A percentile compares a stretch with the other conserved stretches of the same genome.
phyloP scores from a whole-genome alignment of 2,888 invertebrate species.

The Tanypteryx hageni region DNA sequence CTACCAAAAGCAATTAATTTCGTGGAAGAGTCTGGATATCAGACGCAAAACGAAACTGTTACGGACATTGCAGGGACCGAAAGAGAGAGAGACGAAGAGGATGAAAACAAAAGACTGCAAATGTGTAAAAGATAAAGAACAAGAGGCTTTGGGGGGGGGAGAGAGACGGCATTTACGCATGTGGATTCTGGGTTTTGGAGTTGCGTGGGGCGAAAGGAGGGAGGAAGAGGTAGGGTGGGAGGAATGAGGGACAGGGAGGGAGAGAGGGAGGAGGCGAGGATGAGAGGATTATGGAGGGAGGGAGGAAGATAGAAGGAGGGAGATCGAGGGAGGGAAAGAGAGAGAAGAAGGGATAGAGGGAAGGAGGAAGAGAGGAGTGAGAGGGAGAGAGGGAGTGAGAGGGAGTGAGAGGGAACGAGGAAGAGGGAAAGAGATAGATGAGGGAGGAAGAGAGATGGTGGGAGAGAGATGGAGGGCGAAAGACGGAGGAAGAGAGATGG shows the following conservation, averaged over 20 bases:
- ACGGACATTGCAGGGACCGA: background rate
- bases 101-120: background rate
- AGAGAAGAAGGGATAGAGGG: background rate
- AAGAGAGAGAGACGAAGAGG: background rate
- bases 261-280: background rate
- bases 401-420: background rate
- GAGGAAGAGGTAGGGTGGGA: background rate
- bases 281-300: background rate
- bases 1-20: slow-evolving; percentile 40
- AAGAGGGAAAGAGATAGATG: too few relatives aligned
- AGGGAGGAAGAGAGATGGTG: too few relatives aligned
- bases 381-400: background rate
- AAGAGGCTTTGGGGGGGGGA: background rate
- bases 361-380: background rate
- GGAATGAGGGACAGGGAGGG: background rate
- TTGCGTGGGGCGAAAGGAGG: background rate
- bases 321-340: background rate
- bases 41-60: background rate
- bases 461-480: too few relatives aligned
- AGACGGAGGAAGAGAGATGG: too few relatives aligned
- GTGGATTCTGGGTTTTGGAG: too few relatives aligned
- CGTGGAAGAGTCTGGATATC: slow-evolving; percentile 34
- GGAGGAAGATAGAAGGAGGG: background rate
- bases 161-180: background rate
- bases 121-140: background rate